Percentiles rank a stretch among this genome's conserved stretches.
Conservation (phyloP, 2,888 invertebrate genomes). For the Nomada flava region DNA sequence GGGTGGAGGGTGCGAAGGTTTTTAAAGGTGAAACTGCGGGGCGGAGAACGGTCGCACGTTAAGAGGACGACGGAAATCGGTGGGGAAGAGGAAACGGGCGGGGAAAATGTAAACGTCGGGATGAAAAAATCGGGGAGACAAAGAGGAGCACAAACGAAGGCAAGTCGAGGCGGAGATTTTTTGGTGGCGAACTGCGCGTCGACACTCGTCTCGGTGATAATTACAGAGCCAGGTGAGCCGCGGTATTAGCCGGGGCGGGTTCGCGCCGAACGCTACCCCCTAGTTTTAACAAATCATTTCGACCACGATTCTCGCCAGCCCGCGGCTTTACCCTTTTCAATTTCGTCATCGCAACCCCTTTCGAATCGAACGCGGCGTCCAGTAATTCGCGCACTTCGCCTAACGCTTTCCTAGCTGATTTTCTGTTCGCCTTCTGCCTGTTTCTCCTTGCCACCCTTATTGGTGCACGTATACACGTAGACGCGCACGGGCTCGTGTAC, state of each 20-base stretch:
- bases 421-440: constrained; percentile 9
- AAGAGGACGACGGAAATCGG: constrained; percentile 21
- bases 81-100: not conserved
- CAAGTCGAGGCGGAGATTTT: constrained; percentile 24
- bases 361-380: constrained; percentile 48
- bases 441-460: constrained; percentile 18
- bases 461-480: not conserved
- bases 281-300: constrained; percentile 69
- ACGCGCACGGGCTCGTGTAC: not conserved
- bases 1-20: no score
- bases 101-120: constrained; percentile 1
- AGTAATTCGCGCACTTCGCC: constrained; percentile 43
- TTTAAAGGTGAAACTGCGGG: no score
- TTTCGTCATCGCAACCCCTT: constrained; percentile 25
- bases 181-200: constrained; percentile 34
- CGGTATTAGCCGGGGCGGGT: constrained; percentile 71
- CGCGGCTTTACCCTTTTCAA: constrained; percentile 3
- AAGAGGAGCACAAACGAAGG: constrained; percentile 4
- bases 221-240: constrained; percentile 74
- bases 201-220: constrained; percentile 66
- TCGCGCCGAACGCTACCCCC: constrained; percentile 58
- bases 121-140: constrained; percentile 3
- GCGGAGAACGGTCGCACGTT: not conserved
- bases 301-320: constrained; percentile 20
- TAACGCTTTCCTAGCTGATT: constrained; percentile 42